Evolutionary conservation across 2,113 vertebrate genomes (phyloP), one percentile per base, ranked within the genome.

Genomic region (Arothron firmamentum): DNA sequence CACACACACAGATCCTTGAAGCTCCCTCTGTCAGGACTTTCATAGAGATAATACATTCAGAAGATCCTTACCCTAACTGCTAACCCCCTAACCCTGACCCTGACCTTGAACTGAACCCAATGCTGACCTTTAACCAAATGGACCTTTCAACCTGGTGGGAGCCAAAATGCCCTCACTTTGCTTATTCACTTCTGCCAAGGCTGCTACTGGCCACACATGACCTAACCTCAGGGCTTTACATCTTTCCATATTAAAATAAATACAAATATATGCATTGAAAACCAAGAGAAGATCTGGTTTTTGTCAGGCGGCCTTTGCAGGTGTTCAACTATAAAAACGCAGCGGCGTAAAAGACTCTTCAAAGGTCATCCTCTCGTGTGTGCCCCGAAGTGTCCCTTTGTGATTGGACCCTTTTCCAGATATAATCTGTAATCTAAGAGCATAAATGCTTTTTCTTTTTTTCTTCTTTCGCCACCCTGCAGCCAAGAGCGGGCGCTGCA

Each of bases 381-480:
- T 62, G 60, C 59, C 64, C 75, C 52, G 25, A 47, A 62, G 63
- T 49, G 19, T n/a, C 43, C 25, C 53, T 53, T 41, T 28, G 45
- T 58, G 59, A 78, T 64, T 72, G 49, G 41, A 58, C 60, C 50
- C 51, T 56, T 74, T 2, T 48, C 47, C 61, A 16, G 59, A 56
- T 62, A 54, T 67, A 67, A 77, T 79, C 65, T 69, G 59, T 77
- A 70, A 68, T 83, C 75, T 79, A 71, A 49, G 48, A 62, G 49
- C 75, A 67, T 45, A 74, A 78, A 80, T 63, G 49, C 64, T n/a
- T n/a, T n/a, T n/a, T n/a, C 61, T 34, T 65, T 71, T 74, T 21
- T 18, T 46, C 62, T 50, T 65, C 69, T 56, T 21, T 46, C 52
- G 65, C 41, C 25, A 60, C 61, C 78, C 67, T 16, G 65, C 61